phyloP scores from a whole-genome alignment of 2,888 invertebrate species.

The Linyphia triangularis region DNA sequence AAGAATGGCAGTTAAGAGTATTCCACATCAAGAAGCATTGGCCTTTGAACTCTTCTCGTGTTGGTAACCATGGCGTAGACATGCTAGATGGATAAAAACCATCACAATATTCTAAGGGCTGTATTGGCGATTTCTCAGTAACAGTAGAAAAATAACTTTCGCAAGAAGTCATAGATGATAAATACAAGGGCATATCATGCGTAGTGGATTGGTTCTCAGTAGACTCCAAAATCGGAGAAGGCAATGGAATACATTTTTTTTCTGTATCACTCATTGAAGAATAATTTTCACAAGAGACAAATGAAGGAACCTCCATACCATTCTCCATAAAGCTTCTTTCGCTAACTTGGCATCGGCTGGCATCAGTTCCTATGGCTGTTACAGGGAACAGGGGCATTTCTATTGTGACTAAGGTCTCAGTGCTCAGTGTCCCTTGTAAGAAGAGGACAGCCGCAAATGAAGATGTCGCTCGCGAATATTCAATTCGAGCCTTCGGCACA shows the following conservation, averaged over 20 bases:
- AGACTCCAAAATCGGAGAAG: not conserved
- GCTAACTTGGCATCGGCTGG: not conserved
- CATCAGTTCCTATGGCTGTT: not conserved
- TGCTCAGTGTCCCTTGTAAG: constrained; percentile 3
- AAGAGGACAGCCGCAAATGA: constrained; percentile 9
- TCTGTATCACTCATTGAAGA: not conserved
- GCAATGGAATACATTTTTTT: not conserved
- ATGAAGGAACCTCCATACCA: not conserved
- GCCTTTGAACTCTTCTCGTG: not conserved
- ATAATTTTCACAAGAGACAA: not conserved
- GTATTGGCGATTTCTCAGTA: no score
- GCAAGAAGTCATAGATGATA: not conserved
- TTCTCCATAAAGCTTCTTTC: not conserved
- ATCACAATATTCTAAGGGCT: no score
- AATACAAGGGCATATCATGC: not conserved
- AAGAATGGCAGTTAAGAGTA: not conserved
- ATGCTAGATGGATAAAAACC: not conserved
- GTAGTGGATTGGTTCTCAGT: no score
- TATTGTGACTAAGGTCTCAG: not conserved
- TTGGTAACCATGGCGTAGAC: not conserved
- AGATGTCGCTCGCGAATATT: constrained; percentile 33
- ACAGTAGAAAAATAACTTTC: not conserved
- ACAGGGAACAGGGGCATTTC: constrained; percentile 26
- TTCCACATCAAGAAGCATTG: constrained; percentile 18
- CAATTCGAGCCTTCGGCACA: constrained; percentile 21